phyloP scores from a whole-genome alignment of 2,797 vertebrate species.

The Antrozous pallidus region DNA sequence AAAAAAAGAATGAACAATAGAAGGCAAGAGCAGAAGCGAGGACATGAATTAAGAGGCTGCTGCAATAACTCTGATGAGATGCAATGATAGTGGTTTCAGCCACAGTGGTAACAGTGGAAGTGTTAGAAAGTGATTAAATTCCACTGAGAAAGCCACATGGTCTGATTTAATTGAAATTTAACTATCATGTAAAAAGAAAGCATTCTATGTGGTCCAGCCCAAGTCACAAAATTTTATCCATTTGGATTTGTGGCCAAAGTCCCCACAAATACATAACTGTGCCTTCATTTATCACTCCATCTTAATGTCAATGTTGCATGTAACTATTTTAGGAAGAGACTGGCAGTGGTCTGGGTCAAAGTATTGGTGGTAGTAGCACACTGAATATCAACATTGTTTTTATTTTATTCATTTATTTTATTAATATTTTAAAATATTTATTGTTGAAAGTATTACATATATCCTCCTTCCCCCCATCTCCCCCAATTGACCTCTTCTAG shows the following conservation, averaged over 20 bases:
- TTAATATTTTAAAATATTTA: no score
- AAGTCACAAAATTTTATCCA: background rate
- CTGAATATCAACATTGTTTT: background rate
- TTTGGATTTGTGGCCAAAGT: background rate
- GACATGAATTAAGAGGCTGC: background rate
- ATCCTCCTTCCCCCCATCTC: no score
- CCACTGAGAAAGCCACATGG: background rate
- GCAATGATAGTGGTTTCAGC: background rate
- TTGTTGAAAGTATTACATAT: no score
- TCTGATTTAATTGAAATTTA: slow-evolving; percentile 16
- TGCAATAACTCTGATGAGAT: background rate
- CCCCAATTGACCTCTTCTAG: no score
- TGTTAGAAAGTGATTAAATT: background rate
- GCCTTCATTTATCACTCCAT: background rate
- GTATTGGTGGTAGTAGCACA: background rate
- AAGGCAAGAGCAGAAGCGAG: background rate
- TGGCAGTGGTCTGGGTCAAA: background rate
- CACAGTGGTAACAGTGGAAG: background rate
- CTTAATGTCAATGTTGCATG: background rate
- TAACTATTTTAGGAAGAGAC: background rate
- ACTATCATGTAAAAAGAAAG: background rate
- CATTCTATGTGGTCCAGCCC: background rate
- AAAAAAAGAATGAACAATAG: background rate
- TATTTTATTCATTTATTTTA: background rate
- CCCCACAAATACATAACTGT: background rate